phyloP scores from a whole-genome alignment of 2,797 vertebrate species.

The Poeciliopsis gracilis region DNA sequence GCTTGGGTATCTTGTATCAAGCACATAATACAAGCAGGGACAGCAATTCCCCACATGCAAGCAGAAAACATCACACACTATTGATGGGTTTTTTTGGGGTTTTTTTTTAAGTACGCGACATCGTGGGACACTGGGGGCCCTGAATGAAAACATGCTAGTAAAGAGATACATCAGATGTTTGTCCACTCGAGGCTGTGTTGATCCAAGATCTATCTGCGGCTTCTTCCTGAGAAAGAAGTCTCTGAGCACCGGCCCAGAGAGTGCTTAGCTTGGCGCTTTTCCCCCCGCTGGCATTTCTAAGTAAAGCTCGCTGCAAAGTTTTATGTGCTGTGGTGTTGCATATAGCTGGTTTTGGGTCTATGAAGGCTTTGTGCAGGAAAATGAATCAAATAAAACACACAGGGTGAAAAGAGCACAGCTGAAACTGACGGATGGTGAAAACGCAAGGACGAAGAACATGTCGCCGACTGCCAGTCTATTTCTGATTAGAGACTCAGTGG shows the following conservation, averaged over 20 bases:
- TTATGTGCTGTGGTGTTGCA: constrained; percentile 32
- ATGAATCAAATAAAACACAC: background rate
- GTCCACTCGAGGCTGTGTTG: constrained; percentile 56
- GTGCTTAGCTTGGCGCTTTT: constrained; percentile 61
- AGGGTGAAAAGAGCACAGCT: background rate
- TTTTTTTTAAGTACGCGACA: constrained; percentile 36
- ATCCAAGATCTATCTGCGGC: constrained; percentile 67
- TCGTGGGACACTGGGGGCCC: constrained; percentile 43
- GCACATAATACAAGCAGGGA: constrained; percentile 27
- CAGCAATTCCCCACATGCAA: constrained; percentile 38
- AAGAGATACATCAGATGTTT: constrained; percentile 69
- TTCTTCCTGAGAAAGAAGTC: constrained; percentile 56
- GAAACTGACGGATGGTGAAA: background rate
- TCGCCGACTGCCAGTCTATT: background rate
- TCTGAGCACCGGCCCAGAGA: constrained; percentile 46
- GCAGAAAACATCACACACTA: constrained; percentile 40
- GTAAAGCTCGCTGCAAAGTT: constrained; percentile 47
- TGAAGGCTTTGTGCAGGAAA: constrained; percentile 44
- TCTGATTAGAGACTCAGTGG: background rate
- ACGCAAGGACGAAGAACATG: background rate
- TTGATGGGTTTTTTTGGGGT: constrained; percentile 50
- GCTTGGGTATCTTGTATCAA: constrained; percentile 38
- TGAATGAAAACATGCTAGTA: constrained; percentile 70
- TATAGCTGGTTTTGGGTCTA: constrained; percentile 43
- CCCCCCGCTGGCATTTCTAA: constrained; percentile 35